A percentile compares a stretch with the other conserved stretches of the same genome.
Conservation (phyloP, 2,797 vertebrate genomes). For the Florisuga fusca region DNA sequence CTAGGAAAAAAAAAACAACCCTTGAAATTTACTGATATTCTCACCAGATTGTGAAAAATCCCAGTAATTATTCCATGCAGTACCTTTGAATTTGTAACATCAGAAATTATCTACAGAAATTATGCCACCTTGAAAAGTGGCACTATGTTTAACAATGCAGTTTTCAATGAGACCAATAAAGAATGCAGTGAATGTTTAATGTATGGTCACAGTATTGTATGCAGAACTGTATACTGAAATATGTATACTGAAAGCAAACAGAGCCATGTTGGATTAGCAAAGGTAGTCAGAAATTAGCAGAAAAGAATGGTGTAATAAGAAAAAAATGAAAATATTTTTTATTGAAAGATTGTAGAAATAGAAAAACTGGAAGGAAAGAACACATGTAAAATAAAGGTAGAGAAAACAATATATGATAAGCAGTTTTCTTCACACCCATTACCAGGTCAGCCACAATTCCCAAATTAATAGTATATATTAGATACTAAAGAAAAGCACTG, state of each 20-base stretch:
- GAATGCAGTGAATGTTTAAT: neutral
- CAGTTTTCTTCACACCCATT: neutral
- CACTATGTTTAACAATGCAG: neutral
- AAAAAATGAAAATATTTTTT: neutral
- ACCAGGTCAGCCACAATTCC: neutral
- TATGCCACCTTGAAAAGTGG: neutral
- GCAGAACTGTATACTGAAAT: neutral
- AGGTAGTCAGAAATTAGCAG: neutral
- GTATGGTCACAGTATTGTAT: neutral
- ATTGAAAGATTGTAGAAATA: neutral
- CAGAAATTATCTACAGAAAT: neutral
- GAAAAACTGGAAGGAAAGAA: neutral
- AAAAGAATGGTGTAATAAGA: neutral
- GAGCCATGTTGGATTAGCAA: neutral
- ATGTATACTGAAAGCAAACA: neutral
- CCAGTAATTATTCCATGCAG: neutral
- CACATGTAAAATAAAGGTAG: neutral
- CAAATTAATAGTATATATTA: neutral
- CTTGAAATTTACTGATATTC: neutral
- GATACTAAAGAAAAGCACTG: neutral
- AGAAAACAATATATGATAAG: neutral
- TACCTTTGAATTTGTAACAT: neutral
- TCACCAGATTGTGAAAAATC: neutral
- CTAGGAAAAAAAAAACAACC: neutral
- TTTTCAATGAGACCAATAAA: neutral